phyloP scores from a whole-genome alignment of 2,113 vertebrate genomes.

The Notarius quadriscutis region DNA sequence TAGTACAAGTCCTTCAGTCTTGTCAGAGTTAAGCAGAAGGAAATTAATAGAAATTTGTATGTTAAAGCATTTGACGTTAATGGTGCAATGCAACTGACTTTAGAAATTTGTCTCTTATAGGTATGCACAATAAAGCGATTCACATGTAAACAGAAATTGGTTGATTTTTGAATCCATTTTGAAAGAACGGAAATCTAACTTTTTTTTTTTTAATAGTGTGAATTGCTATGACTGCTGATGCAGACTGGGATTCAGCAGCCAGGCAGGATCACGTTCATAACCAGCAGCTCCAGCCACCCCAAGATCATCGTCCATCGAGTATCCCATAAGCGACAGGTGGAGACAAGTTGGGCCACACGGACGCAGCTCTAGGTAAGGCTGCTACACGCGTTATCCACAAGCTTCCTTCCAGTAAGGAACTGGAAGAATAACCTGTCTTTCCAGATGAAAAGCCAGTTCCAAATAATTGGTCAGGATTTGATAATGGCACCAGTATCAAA shows the following conservation, averaged over 20 bases:
- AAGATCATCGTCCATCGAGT: background rate
- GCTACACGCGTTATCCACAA: background rate
- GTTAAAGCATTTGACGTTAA: background rate
- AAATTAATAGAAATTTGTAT: too few species aligned
- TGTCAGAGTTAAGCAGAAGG: too few species aligned
- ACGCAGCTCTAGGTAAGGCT: slow-evolving; percentile 71
- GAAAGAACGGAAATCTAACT: background rate
- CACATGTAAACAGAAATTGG: background rate
- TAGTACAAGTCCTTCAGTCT: too few species aligned
- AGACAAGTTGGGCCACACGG: slow-evolving; percentile 79
- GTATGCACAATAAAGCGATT: background rate
- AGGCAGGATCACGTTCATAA: slow-evolving; percentile 81
- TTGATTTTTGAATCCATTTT: background rate
- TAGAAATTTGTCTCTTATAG: background rate
- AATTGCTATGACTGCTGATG: slow-evolving; percentile 93
- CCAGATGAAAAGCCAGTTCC: background rate
- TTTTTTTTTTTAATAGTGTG: slow-evolving; percentile 69
- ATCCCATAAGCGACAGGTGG: slow-evolving; percentile 65
- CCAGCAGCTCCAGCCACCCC: slow-evolving; percentile 65
- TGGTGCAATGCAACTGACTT: background rate
- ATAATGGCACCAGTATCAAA: too few species aligned
- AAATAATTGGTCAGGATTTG: too few species aligned
- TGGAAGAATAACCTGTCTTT: background rate
- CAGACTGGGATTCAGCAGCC: slow-evolving; percentile 84
- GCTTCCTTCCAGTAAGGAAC: background rate